Evolutionary conservation across 2,797 vertebrate genomes (phyloP).

Genomic region (Ambastaia sidthimunki): DNA sequence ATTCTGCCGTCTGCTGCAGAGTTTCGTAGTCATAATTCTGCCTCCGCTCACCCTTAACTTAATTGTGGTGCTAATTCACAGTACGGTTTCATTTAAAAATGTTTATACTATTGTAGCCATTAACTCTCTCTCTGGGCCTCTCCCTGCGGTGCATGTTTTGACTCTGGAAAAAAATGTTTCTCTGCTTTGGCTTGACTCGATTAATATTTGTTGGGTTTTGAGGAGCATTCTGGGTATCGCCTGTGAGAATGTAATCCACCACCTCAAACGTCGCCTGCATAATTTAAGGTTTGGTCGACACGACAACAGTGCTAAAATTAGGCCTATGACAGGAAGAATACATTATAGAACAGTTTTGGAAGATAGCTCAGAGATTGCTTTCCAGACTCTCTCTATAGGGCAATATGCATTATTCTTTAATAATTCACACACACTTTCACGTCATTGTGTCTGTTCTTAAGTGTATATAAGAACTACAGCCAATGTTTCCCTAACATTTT

Average conservation of each 20-base stretch:
- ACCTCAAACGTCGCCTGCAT: slow-evolving; percentile 41
- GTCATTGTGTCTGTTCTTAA: neutral
- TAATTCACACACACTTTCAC: slow-evolving; percentile 8
- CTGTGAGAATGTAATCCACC: slow-evolving; percentile 34
- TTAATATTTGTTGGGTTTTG: slow-evolving; percentile 17
- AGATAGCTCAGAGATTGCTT: slow-evolving; percentile 35
- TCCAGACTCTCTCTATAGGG: slow-evolving; percentile 60
- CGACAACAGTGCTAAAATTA: slow-evolving; percentile 42
- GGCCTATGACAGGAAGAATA: slow-evolving; percentile 46
- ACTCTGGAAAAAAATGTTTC: neutral
- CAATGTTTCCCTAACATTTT: no score
- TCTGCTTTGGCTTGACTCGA: neutral
- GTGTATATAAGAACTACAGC: neutral
- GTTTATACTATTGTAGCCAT: slow-evolving; percentile 35
- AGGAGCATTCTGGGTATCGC: slow-evolving; percentile 25
- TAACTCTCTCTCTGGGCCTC: slow-evolving; percentile 11
- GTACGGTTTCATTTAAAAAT: slow-evolving; percentile 37
- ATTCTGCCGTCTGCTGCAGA: slow-evolving; percentile 4
- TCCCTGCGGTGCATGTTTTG: neutral
- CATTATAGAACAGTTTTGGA: slow-evolving; percentile 36
- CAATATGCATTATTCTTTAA: slow-evolving; percentile 62
- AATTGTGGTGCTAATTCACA: slow-evolving; percentile 47
- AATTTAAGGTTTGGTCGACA: slow-evolving; percentile 60
- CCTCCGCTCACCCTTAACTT: slow-evolving; percentile 33
- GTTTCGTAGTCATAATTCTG: slow-evolving; percentile 31